Conservation (phyloP, 2,113 vertebrate species). For the Cairina moschata region DNA sequence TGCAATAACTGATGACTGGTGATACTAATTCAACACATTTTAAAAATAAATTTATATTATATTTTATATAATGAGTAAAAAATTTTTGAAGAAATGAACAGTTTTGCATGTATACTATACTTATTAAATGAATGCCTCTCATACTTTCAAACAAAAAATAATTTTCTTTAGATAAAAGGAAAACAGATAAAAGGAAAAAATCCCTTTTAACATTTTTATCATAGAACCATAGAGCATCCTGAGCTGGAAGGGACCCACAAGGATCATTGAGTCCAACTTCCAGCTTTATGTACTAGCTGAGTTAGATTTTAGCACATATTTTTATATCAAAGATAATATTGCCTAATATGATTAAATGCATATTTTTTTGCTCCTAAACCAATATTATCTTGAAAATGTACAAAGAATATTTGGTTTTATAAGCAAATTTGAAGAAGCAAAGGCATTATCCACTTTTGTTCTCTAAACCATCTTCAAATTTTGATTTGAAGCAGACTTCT, state of each 20-base stretch:
- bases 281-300: background rate
- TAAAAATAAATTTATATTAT: background rate
- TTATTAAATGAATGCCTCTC: background rate
- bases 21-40: background rate
- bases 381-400: background rate
- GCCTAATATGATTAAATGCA: background rate
- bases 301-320: background rate
- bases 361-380: background rate
- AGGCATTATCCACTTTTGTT: background rate
- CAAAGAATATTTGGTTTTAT: background rate
- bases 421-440: background rate
- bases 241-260: no score
- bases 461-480: background rate
- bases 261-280: no score
- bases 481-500: slow-evolving; percentile 24
- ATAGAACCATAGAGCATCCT: no score
- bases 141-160: background rate
- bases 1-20: background rate
- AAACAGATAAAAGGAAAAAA: background rate
- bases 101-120: background rate
- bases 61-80: background rate
- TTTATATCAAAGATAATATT: background rate
- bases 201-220: background rate
- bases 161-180: background rate
- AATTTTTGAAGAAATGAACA: background rate